Evolutionary conservation across 2,888 invertebrate species (phyloP), one percentile per base, ranked within the genome.

Genomic region (Ecliptopera silaceata): DNA sequence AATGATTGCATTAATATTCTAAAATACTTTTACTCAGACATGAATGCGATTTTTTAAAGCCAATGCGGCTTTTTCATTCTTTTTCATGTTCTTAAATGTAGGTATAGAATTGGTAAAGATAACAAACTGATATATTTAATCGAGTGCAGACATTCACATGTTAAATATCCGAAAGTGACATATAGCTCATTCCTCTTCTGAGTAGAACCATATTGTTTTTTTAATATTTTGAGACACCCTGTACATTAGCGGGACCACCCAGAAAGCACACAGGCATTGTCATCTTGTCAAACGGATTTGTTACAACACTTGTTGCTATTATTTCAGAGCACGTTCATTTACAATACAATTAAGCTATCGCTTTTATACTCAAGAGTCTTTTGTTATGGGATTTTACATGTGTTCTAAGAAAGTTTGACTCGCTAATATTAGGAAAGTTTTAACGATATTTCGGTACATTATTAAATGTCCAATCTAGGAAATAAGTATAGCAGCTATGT

Each of bases 181-280:
- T n/a, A n/a, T n/a, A n/a, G n/a, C n/a, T n/a, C n/a, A n/a, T n/a
- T 13, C 13, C 34, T 2, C 8, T 34, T 34, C 13, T 32, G 12
- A 6, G 13, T 26, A 26, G 26, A 26, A 34, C 4, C 34, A 34
- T 6, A 8, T 36, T 6, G 36, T 36, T 38, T 39, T 15, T 8
- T 0, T 4, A 26, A 15, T 44, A 43, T 43, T 48, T 29, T 56
- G 13, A 10, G 22, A 74, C 68, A 74, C 72, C 71, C 74, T 64
- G 75, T 76, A 72, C 75, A 80, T 79, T 70, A 69, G 88, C 69
- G 59, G 58, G 90, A 83, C 90, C 90, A 88, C 90, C 88, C 86
- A 78, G 82, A 76, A 66, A 50, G 86, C 50, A 70, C 32, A 44
- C 22, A 45, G 18, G 39, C 75, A 81, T 86, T 84, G 81, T 85